These are phyloP conservation scores for Chaitophorus viminalis DNA, from an alignment of 2,888 invertebrate genomes.

Conservation along the genomic window DNA sequence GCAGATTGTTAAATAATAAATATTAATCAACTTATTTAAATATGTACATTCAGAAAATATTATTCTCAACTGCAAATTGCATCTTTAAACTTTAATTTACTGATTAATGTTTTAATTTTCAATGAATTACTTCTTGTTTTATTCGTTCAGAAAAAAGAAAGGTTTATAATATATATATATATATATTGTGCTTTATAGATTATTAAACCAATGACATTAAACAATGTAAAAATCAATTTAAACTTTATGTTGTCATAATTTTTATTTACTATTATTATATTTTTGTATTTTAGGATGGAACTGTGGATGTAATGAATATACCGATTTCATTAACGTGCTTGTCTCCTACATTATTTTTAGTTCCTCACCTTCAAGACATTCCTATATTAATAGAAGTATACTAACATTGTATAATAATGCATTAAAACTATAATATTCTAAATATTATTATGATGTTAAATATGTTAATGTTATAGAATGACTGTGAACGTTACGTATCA, in stretches of 20 bases:
- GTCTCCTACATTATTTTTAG: conserved; percentile 49
- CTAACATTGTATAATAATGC: neutral
- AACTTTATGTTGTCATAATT: too few species aligned
- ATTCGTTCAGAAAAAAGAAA: too few species aligned
- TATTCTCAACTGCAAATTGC: neutral
- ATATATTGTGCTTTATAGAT: too few species aligned
- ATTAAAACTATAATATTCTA: too few species aligned
- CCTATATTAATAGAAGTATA: conserved; percentile 48
- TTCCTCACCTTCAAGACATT: conserved; percentile 49
- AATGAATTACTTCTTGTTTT: too few species aligned
- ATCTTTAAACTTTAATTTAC: too few species aligned
- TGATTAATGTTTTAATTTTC: too few species aligned
- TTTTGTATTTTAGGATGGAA: conserved; percentile 50
- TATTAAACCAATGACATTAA: too few species aligned
- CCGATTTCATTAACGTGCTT: conserved; percentile 57
- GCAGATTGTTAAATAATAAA: neutral
- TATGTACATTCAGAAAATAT: neutral
- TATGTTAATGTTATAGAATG: conserved; percentile 30
- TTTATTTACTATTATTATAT: conserved; percentile 3
- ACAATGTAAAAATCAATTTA: too few species aligned
- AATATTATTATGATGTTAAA: neutral
- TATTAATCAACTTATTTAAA: neutral
- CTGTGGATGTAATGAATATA: conserved; percentile 53
- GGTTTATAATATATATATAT: too few species aligned
- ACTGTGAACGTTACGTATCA: conserved; percentile 28